Evolutionary conservation across 2,113 vertebrate species (phyloP), one percentile per base, ranked within the genome.

Genomic region (Ptilorrhoa leucosticta): DNA sequence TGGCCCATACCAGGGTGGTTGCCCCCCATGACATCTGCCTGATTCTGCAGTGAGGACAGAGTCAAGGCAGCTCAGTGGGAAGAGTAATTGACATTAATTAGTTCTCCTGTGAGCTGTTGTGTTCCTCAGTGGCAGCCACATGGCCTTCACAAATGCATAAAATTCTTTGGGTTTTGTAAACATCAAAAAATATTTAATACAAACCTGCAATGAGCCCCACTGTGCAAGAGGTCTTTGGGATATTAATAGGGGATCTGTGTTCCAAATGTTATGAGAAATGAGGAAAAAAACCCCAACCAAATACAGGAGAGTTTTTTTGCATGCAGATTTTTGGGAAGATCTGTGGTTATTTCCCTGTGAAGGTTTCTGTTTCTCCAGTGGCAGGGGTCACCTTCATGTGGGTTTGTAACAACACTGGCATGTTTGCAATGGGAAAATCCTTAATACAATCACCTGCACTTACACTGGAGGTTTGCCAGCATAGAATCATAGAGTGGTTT

Each of bases 321-420:
- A 20, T 76, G 20, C 24, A 37, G 28, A 80, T 6, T 28, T 90
- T 80, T 64, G 57, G 57, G 37, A 69, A 18, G 14, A 31, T 45
- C n/a, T 77, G 13, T 68, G 30, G 10, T 42, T 60, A 24, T 50
- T 87, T 91, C 23, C 5, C 6, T n/a, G 11, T 31, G 40, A 76
- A 72, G 12, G 10, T n/a, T 35, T 40, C 44, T 64, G 11, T 81
- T 69, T 75, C 33, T 63, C 15, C 11, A 35, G 48, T 51, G 56
- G 7, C n/a, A 73, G 16, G 26, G 31, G 24, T 19, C 40, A 40
- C 16, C 54, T 68, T 68, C 61, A 45, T 2, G 14, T 27, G 8
- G 8, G 7, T 7, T 69, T 69, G n/a, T 35, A 30, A 27, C 33
- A 70, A 3, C 11, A 40, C 2, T 7, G 10, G 10, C 0, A 0